A percentile compares a stretch with the other conserved stretches of the same genome.
phyloP scores from a whole-genome alignment of 1,140 invertebrate species.

The Penaeus vannamei region DNA sequence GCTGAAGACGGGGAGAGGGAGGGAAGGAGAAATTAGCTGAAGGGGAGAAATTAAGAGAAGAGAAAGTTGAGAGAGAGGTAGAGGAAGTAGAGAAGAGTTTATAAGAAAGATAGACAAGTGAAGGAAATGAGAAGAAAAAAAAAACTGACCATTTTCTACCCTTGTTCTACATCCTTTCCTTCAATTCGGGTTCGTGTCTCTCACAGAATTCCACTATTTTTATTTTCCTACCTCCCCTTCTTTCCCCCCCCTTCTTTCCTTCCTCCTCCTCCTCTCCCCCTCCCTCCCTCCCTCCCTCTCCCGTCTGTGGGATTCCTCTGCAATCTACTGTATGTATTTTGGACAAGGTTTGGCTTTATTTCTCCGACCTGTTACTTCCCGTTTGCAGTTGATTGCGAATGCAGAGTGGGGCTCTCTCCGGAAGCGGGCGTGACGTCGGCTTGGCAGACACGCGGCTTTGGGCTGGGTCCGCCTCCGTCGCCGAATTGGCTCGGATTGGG shows the following conservation, averaged over 20 bases:
- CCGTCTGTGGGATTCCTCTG: neutral
- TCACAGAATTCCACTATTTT: neutral
- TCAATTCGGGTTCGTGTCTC: neutral
- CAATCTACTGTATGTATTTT: too few species aligned
- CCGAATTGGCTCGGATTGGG: too few species aligned
- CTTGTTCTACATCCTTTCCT: neutral
- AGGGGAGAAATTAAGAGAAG: neutral
- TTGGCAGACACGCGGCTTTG: too few species aligned
- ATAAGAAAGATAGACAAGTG: conserved; percentile 7
- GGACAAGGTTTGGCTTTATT: too few species aligned
- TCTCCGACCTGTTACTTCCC: too few species aligned
- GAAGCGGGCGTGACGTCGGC: too few species aligned
- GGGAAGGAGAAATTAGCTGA: neutral
- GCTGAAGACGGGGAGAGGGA: neutral
- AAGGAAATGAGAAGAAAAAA: neutral
- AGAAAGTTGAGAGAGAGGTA: neutral
- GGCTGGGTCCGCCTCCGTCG: too few species aligned
- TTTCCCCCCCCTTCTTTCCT: too few species aligned
- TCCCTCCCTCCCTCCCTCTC: neutral
- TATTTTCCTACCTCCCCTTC: neutral
- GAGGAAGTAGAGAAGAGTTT: neutral
- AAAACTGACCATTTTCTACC: neutral
- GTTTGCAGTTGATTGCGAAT: too few species aligned
- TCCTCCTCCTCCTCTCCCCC: neutral
- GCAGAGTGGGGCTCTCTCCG: too few species aligned